phyloP scores from a whole-genome alignment of 2,888 invertebrate species.

The Elysia crispata region DNA sequence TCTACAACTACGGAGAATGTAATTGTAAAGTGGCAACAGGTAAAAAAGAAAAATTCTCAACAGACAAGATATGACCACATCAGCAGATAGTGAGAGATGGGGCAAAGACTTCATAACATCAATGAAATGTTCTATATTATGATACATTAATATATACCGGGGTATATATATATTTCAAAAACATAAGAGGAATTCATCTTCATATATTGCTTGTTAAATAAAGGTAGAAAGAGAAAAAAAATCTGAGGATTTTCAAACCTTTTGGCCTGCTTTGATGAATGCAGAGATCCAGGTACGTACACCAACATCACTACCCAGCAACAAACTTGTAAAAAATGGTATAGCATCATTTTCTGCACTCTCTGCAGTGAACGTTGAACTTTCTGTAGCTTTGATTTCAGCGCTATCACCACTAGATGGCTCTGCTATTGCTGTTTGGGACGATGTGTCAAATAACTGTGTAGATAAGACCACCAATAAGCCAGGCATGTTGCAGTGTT shows the following conservation, averaged over 20 bases:
- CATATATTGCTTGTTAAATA: background rate
- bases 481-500: conserved; percentile 92
- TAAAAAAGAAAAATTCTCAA: too few species aligned
- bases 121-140: too few species aligned
- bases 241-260: conserved; percentile 55
- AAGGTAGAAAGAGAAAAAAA: background rate
- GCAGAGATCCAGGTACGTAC: conserved; percentile 95
- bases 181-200: too few species aligned
- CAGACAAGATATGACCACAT: too few species aligned
- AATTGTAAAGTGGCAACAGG: too few species aligned
- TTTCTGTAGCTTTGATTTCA: conserved; percentile 52
- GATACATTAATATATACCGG: too few species aligned
- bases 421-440: conserved; percentile 76
- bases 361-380: conserved; percentile 6
- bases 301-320: conserved; percentile 92
- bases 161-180: too few species aligned
- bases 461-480: conserved; percentile 90
- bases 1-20: too few species aligned
- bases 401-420: conserved; percentile 51
- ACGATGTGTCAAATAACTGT: conserved; percentile 76
- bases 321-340: conserved; percentile 91
- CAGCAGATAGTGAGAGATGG: too few species aligned
- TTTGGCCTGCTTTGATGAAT: conserved; percentile 90
- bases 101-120: too few species aligned
- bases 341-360: conserved; percentile 81